These are phyloP conservation scores for Itoplectis maculator DNA, from an alignment of 2,888 invertebrate species.

Conservation along the genomic window DNA sequence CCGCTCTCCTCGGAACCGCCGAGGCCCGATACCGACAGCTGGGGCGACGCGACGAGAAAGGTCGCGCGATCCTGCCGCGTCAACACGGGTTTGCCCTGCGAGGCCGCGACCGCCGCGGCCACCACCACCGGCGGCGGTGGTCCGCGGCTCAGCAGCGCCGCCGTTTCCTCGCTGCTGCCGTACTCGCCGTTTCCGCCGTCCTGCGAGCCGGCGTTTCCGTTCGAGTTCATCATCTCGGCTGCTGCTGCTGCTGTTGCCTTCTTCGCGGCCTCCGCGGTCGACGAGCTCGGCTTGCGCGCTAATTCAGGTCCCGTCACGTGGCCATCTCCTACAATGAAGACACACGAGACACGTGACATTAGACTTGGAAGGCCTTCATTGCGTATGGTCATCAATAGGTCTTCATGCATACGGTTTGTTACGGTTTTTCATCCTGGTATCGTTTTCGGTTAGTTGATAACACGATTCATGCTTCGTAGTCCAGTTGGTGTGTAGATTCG, in stretches of 20 bases:
- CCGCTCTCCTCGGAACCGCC: conserved; percentile 93
- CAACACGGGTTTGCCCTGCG: conserved; percentile 89
- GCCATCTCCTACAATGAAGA: conserved; percentile 77
- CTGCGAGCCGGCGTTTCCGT: conserved; percentile 79
- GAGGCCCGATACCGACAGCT: conserved; percentile 89
- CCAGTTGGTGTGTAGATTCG: no score
- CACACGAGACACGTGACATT: conserved; percentile 47
- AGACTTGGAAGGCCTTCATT: conserved; percentile 31
- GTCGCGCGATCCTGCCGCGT: conserved; percentile 95
- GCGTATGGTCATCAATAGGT: no score
- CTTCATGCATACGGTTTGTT: no score
- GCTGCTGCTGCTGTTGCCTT: no score
- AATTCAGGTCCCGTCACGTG: conserved; percentile 73
- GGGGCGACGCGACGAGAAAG: conserved; percentile 89
- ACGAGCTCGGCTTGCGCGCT: no score
- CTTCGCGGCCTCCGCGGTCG: no score
- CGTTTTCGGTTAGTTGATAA: no score
- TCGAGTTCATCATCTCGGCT: conserved; percentile 80
- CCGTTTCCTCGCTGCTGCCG: conserved; percentile 92
- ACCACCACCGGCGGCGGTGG: conserved; percentile 84
- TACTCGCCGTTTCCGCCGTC: conserved; percentile 82
- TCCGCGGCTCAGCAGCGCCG: conserved; percentile 90
- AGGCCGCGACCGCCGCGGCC: conserved; percentile 84
- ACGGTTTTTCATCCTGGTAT: no score
- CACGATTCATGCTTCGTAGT: no score